Base-by-base conservation (phyloP, 2,113 vertebrate species). In the Climacteris rufus region DNA sequence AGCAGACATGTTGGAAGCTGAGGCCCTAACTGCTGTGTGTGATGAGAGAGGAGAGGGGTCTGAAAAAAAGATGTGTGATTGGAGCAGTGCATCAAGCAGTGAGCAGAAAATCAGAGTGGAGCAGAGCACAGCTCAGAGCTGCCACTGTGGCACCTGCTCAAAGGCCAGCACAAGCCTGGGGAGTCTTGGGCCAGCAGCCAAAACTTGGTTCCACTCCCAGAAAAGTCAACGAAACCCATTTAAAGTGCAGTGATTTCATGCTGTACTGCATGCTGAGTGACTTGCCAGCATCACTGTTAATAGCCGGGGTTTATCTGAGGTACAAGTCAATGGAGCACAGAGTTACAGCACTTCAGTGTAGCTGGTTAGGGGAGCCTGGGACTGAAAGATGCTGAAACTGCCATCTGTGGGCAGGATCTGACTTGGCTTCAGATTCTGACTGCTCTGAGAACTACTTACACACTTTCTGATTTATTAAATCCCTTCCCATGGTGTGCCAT, bases 161-260 rank as follows among this genome's bases (percentile, higher is more conserved):
- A 35, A 33, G 35, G 64, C 68, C 53, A 83, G 50, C 39, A 47
- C 0, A 0, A 74, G 50, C 47, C 63, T 0, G 0, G 35, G 56
- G 40, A 91, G 39, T 11, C 72, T 52, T 1, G 0, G 83, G 86
- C 80, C 28, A 49, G 71, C 42, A 57, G 89, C 94, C 93, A 96
- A 69, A 82, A 25, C 50, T 68, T 59, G 33, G 60, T 76, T 87
- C 85, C 59, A 45, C 92, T 95, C 96, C 92, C 85, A 87, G 91
- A 92, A 97, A 97, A 95, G 91, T 95, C 94, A 97, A 91, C 78
- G 1, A 94, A 97, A 96, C 87, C 68, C 39, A 61, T 94, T 82
- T 79, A 6, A 87, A 96, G 83, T 28, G 53, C 37, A 35, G 52
- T 60, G 82, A 80, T 71, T 70, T 92, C 70, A 78, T 37, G 52